Evolutionary conservation across 2,888 invertebrate species (phyloP).

Genomic region (Lagria hirta): DNA sequence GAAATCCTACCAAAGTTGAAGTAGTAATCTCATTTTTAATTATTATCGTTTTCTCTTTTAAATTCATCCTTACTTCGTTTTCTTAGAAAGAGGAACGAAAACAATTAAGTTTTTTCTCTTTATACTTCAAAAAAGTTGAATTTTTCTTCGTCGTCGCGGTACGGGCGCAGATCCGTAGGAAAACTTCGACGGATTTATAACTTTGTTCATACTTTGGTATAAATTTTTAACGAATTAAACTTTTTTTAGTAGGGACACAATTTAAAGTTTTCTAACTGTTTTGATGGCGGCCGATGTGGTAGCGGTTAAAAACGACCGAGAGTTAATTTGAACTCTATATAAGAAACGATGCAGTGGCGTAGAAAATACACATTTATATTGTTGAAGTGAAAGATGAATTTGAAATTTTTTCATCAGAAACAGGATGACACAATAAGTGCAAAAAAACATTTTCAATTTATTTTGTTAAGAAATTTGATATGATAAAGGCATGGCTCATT

Average conservation of each 20-base stretch:
- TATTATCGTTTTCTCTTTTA: slow-evolving; percentile 25
- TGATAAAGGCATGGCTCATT: too few species aligned
- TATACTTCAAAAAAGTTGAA: too few species aligned
- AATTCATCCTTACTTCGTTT: too few species aligned
- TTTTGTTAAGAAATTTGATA: too few species aligned
- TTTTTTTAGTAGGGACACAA: slow-evolving; percentile 45
- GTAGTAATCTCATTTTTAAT: slow-evolving; percentile 20
- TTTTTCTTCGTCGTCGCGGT: slow-evolving; percentile 15
- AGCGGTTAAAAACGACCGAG: slow-evolving; percentile 20
- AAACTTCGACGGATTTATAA: slow-evolving; percentile 37
- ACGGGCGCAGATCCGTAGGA: slow-evolving; percentile 17
- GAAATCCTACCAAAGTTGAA: too few species aligned
- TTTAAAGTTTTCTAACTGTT: slow-evolving; percentile 39
- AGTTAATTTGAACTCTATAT: slow-evolving; percentile 24
- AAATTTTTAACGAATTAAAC: slow-evolving; percentile 52
- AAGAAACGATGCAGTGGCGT: too few species aligned
- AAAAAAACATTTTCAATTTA: too few species aligned
- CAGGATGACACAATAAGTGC: too few species aligned
- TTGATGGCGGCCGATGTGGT: slow-evolving; percentile 11
- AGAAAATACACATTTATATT: too few species aligned
- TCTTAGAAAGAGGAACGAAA: too few species aligned
- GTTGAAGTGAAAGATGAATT: too few species aligned
- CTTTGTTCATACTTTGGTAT: slow-evolving; percentile 42
- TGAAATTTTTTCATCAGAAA: too few species aligned
- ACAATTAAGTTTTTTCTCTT: slow-evolving; percentile 40